Base-by-base conservation (phyloP, 1,140 invertebrate genomes). In the Proctacanthus coquilletti region DNA sequence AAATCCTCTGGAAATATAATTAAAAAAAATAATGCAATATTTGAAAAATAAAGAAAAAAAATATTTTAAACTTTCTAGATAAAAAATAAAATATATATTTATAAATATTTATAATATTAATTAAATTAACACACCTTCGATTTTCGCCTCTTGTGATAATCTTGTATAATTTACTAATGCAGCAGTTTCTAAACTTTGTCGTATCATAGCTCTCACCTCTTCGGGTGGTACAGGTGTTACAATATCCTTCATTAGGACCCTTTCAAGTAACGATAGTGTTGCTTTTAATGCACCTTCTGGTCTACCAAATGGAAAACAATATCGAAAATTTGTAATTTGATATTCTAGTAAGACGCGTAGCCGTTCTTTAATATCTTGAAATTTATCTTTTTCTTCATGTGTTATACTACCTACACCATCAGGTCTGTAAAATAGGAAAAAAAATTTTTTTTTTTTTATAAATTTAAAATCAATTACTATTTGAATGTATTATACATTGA, bases 281-380 rank as follows among this genome's bases (percentile, higher is more conserved):
- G 91, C 84, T 75, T 97, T 98, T 37, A 98, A 63, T 18, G 92
- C 82, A 25, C 94, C 94, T 66, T 99, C 95, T 14, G 95, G 95
- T 48, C 95, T 71, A 34, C 95, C 95, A 65, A 99, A 98, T 32
- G 95, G 95, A 69, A 98, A 98, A 60, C 89, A 91, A 58, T 87
- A 97, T 65, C 89, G 79, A 66, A 98, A 98, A 71, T 98, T 95
- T 3, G 95, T 98, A 41, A 99, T 96, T 72, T 99, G 95, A 63
- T 94, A 83, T 64, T 98, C 94, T 31, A 99, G 65, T 38, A 98
- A 66, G 47, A 88, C 77, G 52, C 86, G 74, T 36, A 99, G 66
- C 34, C 93, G 70, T 52, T 98, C 93, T 62, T 97, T 98, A 40
- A 98, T 87, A 58, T 95, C 88, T 40, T 91, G 83, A 65, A 98